phyloP scores from a whole-genome alignment of 2,113 vertebrate species.

The Semnornis frantzii region DNA sequence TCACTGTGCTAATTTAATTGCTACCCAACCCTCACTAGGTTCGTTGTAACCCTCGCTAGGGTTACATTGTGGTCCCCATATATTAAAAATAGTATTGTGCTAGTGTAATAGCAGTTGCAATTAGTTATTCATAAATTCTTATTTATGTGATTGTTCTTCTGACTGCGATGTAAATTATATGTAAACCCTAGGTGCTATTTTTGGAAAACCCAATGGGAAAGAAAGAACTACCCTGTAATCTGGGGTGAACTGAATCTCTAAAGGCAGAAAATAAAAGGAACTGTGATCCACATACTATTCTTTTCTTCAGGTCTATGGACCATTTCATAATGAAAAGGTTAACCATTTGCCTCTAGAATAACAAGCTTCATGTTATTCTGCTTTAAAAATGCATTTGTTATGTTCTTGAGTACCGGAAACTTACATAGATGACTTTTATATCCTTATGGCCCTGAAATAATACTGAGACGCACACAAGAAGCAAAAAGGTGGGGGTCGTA shows the following conservation, averaged over 20 bases:
- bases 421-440: background rate
- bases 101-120: constrained; percentile 42
- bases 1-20: constrained; percentile 39
- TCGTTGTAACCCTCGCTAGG: background rate
- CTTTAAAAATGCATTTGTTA: constrained; percentile 42
- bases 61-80: constrained; percentile 9
- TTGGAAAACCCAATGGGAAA: constrained; percentile 28
- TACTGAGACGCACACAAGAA: background rate
- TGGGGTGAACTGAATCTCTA: background rate
- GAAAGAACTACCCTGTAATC: background rate
- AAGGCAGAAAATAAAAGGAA: constrained; percentile 4
- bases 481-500: background rate
- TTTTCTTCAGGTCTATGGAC: background rate
- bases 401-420: background rate
- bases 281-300: background rate
- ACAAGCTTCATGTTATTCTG: background rate
- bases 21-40: background rate
- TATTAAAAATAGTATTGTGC: constrained; percentile 65
- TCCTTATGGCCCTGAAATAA: background rate
- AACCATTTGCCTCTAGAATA: constrained; percentile 31
- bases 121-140: constrained; percentile 78
- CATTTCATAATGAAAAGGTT: constrained; percentile 11
- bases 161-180: constrained; percentile 59
- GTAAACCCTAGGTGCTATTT: constrained; percentile 58
- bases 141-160: constrained; percentile 74